Base-by-base conservation (phyloP, 1,140 invertebrate genomes). In the Drosophila arizonae region DNA sequence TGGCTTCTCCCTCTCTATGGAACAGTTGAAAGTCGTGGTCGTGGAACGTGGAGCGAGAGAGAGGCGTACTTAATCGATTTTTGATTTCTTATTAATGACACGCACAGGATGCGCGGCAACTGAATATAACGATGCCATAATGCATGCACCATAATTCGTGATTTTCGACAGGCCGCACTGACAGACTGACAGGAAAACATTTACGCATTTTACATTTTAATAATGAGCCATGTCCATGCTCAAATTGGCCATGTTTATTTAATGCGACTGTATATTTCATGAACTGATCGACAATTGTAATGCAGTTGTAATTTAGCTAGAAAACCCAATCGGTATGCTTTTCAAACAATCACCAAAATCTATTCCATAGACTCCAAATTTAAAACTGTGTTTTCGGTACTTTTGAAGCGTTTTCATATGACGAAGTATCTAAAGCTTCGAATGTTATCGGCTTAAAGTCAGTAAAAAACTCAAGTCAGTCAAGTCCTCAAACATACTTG, bases 31-130 rank as follows among this genome's bases (percentile, higher is more conserved):
- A 55, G 3, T 46, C 36, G n/a, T n/a, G 13, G 43, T n/a, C 28
- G 17, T 21, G 17, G 17, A 30, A 17, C 33, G n/a, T 36, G n/a
- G 26, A 8, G 26, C 1, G 6, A 9, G 9, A n/a, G 46, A 24
- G 45, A 17, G 45, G 21, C 6, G 13, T 3, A 46, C 79, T 88
- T 86, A 86, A 86, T 88, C 82, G 82, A 88, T 86, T 88, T 88
- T 77, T 86, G 79, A 86, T 86, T 77, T 82, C 82, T 81, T 81
- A 76, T 67, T 79, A 64, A 84, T 84, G 81, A 72, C 68, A 69
- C 51, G 26, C 39, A 24, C 66, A 75, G 74, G 69, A 85, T 64
- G 70, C 64, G 50, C 58, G 43, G 45, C 51, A 46, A 43, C 63
- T 63, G 63, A 67, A 62, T 33, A 33, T 33, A 33, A 33, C 33